A percentile compares a stretch with the other conserved stretches of the same genome.
These are phyloP conservation scores for Lepidochitona cinerea DNA, from an alignment of 2,888 invertebrate species.

Conservation along the genomic window DNA sequence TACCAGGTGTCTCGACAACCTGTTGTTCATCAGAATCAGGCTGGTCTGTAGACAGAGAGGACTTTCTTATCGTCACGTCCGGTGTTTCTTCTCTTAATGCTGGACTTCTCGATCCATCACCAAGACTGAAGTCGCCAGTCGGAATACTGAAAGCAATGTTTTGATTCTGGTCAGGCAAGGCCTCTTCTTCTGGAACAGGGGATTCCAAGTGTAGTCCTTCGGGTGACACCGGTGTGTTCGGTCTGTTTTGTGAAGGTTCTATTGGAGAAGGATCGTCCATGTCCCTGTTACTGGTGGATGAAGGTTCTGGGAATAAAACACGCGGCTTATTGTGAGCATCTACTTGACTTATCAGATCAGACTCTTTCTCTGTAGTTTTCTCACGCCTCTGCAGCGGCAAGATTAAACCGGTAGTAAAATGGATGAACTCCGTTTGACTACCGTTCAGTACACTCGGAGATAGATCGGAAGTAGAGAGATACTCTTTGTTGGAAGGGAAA, in stretches of 20 bases:
- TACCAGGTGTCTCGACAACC: not conserved
- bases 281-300: not conserved
- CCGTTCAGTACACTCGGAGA: not conserved
- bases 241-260: not conserved
- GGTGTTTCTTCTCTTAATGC: not conserved
- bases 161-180: too few species aligned
- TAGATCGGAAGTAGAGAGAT: not conserved
- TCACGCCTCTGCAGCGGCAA: not conserved
- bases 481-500: not conserved
- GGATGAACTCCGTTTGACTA: not conserved
- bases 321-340: not conserved
- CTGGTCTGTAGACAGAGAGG: too few species aligned
- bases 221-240: not conserved
- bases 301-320: not conserved
- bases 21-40: not conserved
- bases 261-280: not conserved
- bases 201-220: not conserved
- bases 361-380: not conserved
- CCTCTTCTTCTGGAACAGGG: not conserved
- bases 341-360: not conserved
- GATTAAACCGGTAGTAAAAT: not conserved
- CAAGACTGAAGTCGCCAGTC: slow-evolving; percentile 38
- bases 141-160: slow-evolving; percentile 55
- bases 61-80: not conserved
- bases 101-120: not conserved